A percentile compares a stretch with the other conserved stretches of the same genome.
phyloP scores from a whole-genome alignment of 2,113 vertebrate species.

The Dipodomys spectabilis region DNA sequence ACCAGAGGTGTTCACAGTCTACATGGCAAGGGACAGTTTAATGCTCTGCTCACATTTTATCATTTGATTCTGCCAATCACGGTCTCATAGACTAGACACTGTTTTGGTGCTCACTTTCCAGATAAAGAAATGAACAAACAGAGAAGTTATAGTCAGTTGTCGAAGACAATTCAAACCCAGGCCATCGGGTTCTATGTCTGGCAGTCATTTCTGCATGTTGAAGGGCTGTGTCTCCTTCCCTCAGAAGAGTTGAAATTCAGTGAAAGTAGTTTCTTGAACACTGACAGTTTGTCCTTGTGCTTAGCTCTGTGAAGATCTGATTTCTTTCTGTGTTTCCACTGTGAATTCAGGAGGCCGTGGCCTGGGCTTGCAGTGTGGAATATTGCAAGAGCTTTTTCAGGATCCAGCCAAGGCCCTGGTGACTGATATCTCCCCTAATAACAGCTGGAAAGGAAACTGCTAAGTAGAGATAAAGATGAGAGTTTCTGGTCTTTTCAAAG shows the following conservation, averaged over 20 bases:
- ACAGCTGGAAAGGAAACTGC: slow-evolving; percentile 71
- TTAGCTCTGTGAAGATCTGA: slow-evolving; percentile 1
- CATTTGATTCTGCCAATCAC: background rate
- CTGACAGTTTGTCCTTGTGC: background rate
- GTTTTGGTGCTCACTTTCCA: background rate
- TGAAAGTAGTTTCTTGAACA: background rate
- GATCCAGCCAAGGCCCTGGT: slow-evolving; percentile 19
- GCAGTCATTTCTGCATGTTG: background rate
- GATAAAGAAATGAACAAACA: slow-evolving; percentile 27
- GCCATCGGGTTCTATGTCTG: background rate
- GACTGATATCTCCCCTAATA: slow-evolving; percentile 59
- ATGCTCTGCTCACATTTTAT: background rate
- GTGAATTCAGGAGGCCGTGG: background rate
- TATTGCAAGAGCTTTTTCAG: background rate
- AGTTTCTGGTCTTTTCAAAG: slow-evolving; percentile 54
- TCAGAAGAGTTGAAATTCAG: background rate
- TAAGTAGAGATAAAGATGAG: slow-evolving; percentile 73
- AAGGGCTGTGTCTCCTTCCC: background rate
- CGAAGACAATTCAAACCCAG: slow-evolving; percentile 21
- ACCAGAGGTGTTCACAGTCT: background rate
- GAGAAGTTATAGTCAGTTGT: background rate
- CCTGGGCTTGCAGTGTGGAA: background rate
- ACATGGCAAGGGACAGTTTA: background rate
- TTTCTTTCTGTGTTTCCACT: slow-evolving; percentile 10
- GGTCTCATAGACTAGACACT: no score